phyloP scores from a whole-genome alignment of 2,888 invertebrate species.

The Acleris sparsana region DNA sequence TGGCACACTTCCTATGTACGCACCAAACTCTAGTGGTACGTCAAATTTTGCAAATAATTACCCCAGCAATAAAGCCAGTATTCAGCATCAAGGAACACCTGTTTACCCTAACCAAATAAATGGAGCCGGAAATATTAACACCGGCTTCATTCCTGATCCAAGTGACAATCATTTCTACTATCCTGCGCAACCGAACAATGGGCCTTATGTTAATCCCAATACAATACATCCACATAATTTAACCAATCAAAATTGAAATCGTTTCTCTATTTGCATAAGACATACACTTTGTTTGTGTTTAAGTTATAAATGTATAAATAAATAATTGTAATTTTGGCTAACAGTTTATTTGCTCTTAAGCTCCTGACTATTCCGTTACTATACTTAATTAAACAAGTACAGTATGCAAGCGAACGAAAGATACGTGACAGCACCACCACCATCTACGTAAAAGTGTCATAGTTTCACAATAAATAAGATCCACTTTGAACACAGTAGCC shows the following conservation, averaged over 20 bases:
- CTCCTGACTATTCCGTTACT: no score
- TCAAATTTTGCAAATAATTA: not conserved
- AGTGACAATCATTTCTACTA: constrained; percentile 38
- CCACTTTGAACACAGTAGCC: no score
- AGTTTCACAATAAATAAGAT: no score
- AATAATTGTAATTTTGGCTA: no score
- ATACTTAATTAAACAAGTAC: no score
- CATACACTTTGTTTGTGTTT: no score
- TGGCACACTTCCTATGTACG: not conserved
- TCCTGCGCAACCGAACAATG: constrained; percentile 40
- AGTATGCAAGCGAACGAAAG: no score
- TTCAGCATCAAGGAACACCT: not conserved
- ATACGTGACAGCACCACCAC: no score
- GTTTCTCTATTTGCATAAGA: no score
- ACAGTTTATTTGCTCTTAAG: no score
- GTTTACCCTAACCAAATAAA: not conserved
- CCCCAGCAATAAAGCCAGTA: not conserved
- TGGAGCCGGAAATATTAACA: not conserved
- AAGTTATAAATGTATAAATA: no score
- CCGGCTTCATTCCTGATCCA: not conserved
- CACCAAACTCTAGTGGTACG: not conserved
- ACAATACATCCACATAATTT: constrained; percentile 50
- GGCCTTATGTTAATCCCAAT: constrained; percentile 46
- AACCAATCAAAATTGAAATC: constrained; percentile 41
- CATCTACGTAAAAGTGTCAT: no score